These are phyloP conservation scores for Dorcus parallelipipedus DNA, from an alignment of 2,888 invertebrate species.

Conservation along the genomic window DNA sequence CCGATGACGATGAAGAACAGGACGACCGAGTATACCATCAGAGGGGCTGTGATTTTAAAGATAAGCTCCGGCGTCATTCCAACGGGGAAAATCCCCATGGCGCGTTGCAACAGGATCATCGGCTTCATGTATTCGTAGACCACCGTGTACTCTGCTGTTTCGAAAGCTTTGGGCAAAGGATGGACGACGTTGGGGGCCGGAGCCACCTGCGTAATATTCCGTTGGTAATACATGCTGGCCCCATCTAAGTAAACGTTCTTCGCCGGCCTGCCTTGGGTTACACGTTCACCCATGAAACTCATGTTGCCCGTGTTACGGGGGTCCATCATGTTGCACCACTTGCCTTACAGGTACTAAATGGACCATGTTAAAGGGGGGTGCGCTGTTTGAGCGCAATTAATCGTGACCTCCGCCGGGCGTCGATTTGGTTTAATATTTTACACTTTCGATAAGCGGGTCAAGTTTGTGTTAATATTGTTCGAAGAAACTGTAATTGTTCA, in stretches of 20 bases:
- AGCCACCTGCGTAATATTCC: slow-evolving; percentile 34
- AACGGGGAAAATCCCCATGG: slow-evolving; percentile 63
- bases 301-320: slow-evolving; percentile 21
- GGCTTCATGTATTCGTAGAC: slow-evolving; percentile 51
- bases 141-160: slow-evolving; percentile 33
- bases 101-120: slow-evolving; percentile 49
- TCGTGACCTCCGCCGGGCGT: background rate
- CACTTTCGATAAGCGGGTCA: background rate
- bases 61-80: slow-evolving; percentile 52
- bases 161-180: slow-evolving; percentile 5
- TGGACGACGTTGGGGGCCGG: slow-evolving; percentile 24
- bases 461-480: background rate
- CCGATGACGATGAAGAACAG: slow-evolving; percentile 44
- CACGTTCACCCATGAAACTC: slow-evolving; percentile 10
- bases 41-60: slow-evolving; percentile 50
- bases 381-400: background rate
- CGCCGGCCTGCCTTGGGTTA: slow-evolving; percentile 16
- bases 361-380: too few relatives aligned
- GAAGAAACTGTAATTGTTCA: too few relatives aligned
- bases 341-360: too few relatives aligned
- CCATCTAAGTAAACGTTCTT: slow-evolving; percentile 38
- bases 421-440: background rate
- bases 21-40: slow-evolving; percentile 57
- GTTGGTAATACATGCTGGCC: slow-evolving; percentile 29
- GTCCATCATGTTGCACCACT: background rate